These are phyloP conservation scores for Scarus forsteni DNA, from an alignment of 2,797 vertebrate genomes.

Conservation along the genomic window DNA sequence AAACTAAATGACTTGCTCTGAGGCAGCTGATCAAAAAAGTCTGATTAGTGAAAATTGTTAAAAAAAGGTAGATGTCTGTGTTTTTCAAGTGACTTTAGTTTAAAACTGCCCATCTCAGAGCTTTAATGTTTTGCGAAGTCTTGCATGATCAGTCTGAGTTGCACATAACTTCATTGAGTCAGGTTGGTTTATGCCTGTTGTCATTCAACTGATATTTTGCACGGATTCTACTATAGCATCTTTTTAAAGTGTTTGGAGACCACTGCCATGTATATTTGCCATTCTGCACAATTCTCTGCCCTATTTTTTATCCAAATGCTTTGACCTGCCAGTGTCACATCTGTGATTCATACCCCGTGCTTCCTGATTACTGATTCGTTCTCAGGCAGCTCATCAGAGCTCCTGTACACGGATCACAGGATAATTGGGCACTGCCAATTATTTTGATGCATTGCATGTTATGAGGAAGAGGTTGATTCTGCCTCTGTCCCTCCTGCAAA, in stretches of 20 bases:
- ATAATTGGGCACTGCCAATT: slow-evolving; percentile 79
- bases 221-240: slow-evolving; percentile 20
- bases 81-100: neutral
- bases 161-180: slow-evolving; percentile 13
- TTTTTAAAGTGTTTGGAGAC: slow-evolving; percentile 11
- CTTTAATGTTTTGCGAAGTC: neutral
- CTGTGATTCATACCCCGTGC: slow-evolving; percentile 63
- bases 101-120: slow-evolving; percentile 14
- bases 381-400: slow-evolving; percentile 64
- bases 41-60: too few relatives aligned
- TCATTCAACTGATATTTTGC: neutral
- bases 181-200: slow-evolving; percentile 1
- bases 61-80: too few relatives aligned
- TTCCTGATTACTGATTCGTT: slow-evolving; percentile 69
- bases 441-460: slow-evolving; percentile 72
- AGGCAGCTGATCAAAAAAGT: slow-evolving; percentile 10
- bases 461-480: slow-evolving; percentile 62
- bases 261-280: slow-evolving; percentile 13
- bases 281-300: slow-evolving; percentile 19
- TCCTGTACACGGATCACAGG: slow-evolving; percentile 71
- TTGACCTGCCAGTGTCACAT: slow-evolving; percentile 57
- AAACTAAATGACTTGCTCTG: neutral
- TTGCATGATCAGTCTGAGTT: slow-evolving; percentile 18
- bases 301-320: slow-evolving; percentile 38
- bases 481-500: slow-evolving; percentile 43